Percentiles rank a stretch among this genome's conserved stretches.
phyloP scores from a whole-genome alignment of 2,888 invertebrate genomes.

The Hyposoter dolosus region DNA sequence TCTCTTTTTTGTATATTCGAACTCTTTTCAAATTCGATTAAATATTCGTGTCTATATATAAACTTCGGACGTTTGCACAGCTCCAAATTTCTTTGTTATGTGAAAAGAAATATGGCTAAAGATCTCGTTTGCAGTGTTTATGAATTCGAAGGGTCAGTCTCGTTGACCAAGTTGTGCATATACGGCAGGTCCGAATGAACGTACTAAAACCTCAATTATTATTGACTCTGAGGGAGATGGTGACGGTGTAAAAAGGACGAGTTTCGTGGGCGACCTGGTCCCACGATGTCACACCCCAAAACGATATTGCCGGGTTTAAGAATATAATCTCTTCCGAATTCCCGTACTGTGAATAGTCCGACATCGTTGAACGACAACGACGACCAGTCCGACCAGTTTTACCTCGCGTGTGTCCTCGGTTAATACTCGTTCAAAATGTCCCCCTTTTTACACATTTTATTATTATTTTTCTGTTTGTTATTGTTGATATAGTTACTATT shows the following conservation, averaged over 20 bases:
- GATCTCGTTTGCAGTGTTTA: neutral
- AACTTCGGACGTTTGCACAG: neutral
- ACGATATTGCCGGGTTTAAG: constrained; percentile 59
- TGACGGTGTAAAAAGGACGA: constrained; percentile 38
- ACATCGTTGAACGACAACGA: constrained; percentile 72
- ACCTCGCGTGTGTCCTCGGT: constrained; percentile 70
- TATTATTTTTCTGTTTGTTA: neutral
- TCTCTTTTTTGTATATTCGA: neutral
- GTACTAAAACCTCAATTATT: constrained; percentile 57
- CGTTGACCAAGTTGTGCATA: neutral
- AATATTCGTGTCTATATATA: neutral
- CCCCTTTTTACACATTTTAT: neutral
- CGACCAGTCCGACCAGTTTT: constrained; percentile 71
- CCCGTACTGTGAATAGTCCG: constrained; percentile 70
- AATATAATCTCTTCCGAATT: constrained; percentile 69
- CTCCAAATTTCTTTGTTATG: neutral
- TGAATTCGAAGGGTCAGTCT: constrained; percentile 19
- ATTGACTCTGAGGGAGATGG: constrained; percentile 41
- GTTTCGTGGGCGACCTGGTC: constrained; percentile 59
- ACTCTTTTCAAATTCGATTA: neutral
- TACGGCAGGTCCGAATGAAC: neutral
- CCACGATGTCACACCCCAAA: constrained; percentile 67
- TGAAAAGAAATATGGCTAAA: neutral
- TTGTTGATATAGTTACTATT: constrained; percentile 19
- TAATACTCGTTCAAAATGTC: constrained; percentile 35